These are phyloP conservation scores for Tinamus major DNA, from an alignment of 2,797 vertebrate species.

Conservation along the genomic window DNA sequence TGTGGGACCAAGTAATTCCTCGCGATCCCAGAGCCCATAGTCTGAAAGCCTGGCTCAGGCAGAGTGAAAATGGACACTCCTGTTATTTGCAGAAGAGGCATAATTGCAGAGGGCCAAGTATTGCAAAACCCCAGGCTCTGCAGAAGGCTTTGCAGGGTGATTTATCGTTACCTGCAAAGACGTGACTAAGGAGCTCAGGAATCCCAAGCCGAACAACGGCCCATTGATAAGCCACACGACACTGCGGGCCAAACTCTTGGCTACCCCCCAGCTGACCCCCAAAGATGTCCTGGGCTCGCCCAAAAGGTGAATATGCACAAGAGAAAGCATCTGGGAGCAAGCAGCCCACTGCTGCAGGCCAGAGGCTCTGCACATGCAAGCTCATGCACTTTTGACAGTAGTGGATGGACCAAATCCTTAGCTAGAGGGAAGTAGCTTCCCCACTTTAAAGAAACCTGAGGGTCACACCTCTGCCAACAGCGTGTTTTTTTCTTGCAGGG, in stretches of 20 bases:
- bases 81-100: conserved; percentile 42
- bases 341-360: not conserved
- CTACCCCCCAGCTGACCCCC: conserved; percentile 50
- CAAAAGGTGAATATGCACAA: not conserved
- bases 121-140: conserved; percentile 49
- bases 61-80: conserved; percentile 35
- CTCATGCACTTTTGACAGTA: not conserved
- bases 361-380: accelerated
- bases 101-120: conserved; percentile 36
- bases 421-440: not conserved
- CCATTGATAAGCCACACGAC: conserved; percentile 54
- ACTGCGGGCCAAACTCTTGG: conserved; percentile 36
- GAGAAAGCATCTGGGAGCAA: not conserved
- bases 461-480: not conserved
- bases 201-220: conserved; percentile 59
- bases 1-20: not conserved
- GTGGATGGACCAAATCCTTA: not conserved
- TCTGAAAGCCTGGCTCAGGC: not conserved
- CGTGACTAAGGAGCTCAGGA: conserved; percentile 63
- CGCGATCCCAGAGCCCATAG: not conserved
- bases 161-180: conserved; percentile 68
- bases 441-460: not conserved
- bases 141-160: conserved; percentile 25
- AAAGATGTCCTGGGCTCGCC: conserved; percentile 11
- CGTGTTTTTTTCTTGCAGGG: not conserved